Base-by-base conservation (phyloP, 2,113 vertebrate species). In the Sebastes schlegelii region DNA sequence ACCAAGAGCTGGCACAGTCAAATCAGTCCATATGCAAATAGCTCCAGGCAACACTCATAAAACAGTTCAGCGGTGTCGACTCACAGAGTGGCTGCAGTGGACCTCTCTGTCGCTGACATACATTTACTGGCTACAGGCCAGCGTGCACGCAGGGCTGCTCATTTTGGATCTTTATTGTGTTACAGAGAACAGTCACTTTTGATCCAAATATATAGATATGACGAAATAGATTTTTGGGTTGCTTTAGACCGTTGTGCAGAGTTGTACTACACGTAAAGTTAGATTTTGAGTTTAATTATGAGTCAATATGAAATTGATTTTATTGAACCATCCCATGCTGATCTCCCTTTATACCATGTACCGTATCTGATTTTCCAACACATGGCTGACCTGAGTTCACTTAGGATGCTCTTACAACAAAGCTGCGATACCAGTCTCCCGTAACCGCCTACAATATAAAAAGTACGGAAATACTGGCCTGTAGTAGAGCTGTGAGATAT, bases 61-160 rank as follows among this genome's bases (percentile, higher is more conserved):
- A 83, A 61, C 55, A 65, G 70, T 52, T 75, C 55, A 46, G 4
- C 66, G 63, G 19, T 46, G 11, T 75, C 67, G 61, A 68, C n/a
- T 63, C 8, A 8, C 12, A 54, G 34, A 34, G 42, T 43, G 34
- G 23, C 62, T 70, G 77, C 74, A 71, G 70, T 58, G 74, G 70
- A 64, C 79, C 66, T 75, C 14, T 78, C 14, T 78, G 70, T 71
- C 68, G 10, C 62, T 84, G 68, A 77, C 86, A 78, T 77, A 73
- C 65, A 82, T 65, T 72, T n/a, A 51, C 68, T 70, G 88, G 76
- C 78, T 60, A 8, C 16, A 8, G 19, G 78, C 78, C 71, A 68
- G 13, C 9, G n/a, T 64, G 69, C 65, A 72, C 46, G 43, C 51
- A 51, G 60, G 51, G 51, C 51, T 19, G 71, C 52, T 86, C 23